These are phyloP conservation scores for Ganaspis sp. DNA, from an alignment of 1,140 invertebrate genomes.

Conservation along the genomic window DNA sequence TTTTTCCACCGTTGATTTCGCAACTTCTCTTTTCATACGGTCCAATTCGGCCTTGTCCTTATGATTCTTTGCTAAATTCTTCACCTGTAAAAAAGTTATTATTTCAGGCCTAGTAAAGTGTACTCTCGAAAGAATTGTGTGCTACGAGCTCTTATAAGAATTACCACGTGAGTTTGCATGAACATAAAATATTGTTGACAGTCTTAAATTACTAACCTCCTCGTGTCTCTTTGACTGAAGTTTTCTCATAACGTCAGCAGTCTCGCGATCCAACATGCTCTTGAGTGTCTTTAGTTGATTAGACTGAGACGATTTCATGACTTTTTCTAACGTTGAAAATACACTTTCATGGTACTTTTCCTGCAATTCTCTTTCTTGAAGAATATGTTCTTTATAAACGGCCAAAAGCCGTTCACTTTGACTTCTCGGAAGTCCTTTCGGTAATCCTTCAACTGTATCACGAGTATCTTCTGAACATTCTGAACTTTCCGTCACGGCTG, in stretches of 20 bases:
- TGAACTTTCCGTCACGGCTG: slow-evolving; percentile 59
- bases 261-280: slow-evolving; percentile 83
- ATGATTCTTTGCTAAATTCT: slow-evolving; percentile 86
- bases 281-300: slow-evolving; percentile 86
- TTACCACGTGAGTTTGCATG: too few species aligned
- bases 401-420: slow-evolving; percentile 83
- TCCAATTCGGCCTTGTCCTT: slow-evolving; percentile 93
- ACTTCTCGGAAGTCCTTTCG: slow-evolving; percentile 77
- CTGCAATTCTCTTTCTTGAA: slow-evolving; percentile 86
- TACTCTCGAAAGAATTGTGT: too few species aligned
- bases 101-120: too few species aligned
- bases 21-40: slow-evolving; percentile 86
- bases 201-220: slow-evolving; percentile 79
- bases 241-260: slow-evolving; percentile 88
- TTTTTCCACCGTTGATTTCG: slow-evolving; percentile 85
- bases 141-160: too few species aligned
- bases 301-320: slow-evolving; percentile 86
- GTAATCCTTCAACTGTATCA: slow-evolving; percentile 73
- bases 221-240: slow-evolving; percentile 88
- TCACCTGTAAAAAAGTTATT: slow-evolving; percentile 70
- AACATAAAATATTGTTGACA: too few species aligned
- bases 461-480: slow-evolving; percentile 72
- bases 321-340: slow-evolving; percentile 85
- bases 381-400: slow-evolving; percentile 83
- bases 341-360: slow-evolving; percentile 90